phyloP scores from a whole-genome alignment of 2,797 vertebrate genomes.

The Gambelia wislizenii region DNA sequence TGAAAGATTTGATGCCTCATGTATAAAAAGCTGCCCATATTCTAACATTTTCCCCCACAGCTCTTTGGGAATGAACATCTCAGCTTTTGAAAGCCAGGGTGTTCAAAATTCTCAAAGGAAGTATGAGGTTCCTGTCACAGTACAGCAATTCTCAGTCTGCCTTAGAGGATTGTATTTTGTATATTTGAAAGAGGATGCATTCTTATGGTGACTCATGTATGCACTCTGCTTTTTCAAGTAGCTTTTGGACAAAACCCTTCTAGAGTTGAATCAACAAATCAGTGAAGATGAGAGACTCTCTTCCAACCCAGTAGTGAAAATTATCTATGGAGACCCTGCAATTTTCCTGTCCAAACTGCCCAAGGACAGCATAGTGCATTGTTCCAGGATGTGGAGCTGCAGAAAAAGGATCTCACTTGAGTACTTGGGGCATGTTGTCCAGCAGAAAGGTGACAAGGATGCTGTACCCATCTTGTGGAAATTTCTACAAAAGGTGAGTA shows the following conservation, averaged over 20 bases:
- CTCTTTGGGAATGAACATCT: not conserved
- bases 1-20: not conserved
- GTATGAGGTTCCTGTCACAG: not conserved
- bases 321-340: conserved; percentile 86
- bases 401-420: conserved; percentile 84
- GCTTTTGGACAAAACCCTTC: conserved; percentile 84
- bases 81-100: not conserved
- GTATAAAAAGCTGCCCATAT: not conserved
- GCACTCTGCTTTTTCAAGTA: conserved; percentile 27
- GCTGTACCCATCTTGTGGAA: conserved; percentile 87
- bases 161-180: not conserved
- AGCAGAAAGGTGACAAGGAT: conserved; percentile 87
- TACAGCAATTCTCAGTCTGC: not conserved
- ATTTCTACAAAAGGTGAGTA: conserved; percentile 91
- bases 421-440: conserved; percentile 87
- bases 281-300: conserved; percentile 87
- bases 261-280: conserved; percentile 80
- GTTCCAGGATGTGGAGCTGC: conserved; percentile 91
- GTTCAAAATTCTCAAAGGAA: not conserved
- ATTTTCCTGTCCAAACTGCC: conserved; percentile 84
- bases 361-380: conserved; percentile 79
- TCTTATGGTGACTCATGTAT: not conserved
- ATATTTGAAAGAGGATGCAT: not conserved
- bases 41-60: not conserved
- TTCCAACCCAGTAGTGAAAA: conserved; percentile 85